Evolutionary conservation across 2,888 invertebrate genomes (phyloP), one percentile per base, ranked within the genome.

Genomic region (Drosophila kokeensis): DNA sequence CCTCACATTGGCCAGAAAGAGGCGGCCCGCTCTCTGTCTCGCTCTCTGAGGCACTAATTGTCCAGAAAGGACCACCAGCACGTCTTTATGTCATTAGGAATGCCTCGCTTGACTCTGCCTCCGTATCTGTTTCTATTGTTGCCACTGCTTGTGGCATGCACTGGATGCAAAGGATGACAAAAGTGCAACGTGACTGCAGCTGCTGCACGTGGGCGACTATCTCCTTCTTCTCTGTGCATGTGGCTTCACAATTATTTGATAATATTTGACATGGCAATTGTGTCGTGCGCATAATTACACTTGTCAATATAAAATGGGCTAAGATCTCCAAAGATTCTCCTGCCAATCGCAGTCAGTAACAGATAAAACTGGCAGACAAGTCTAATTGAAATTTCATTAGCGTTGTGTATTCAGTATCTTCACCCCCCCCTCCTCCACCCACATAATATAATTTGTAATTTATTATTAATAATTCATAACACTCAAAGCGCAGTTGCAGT

Each of bases 401-500:
- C 85, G 89, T 87, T 73, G 79, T 71, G 76, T 73, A 71, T 75
- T 54, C 67, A 63, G 8, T 59, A 24, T 18, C 55, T 34, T 10
- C 45, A 8, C 42, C 11, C 34, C 24, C n/a, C n/a, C n/a, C n/a
- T n/a, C 24, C 4, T 2, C 11, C 30, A 30, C 6, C 49, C 21
- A 48, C 63, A 65, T 69, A 45, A 69, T 62, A 59, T 82, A 87
- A 87, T 88, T 83, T 87, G 90, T 91, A 86, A 90, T 88, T 90
- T 90, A 91, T 90, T 90, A 90, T 87, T 91, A 91, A 90, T 91
- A 90, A 90, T 90, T 90, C 91, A 87, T 74, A 85, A 49, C 89
- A 90, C 89, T 87, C 69, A 63, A 82, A 82, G 66, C 53, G n/a
- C 60, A 69, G 48, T 69, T 61, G 38, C 67, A 69, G 76, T 52